A percentile compares a stretch with the other conserved stretches of the same genome.
Evolutionary conservation across 2,888 invertebrate genomes (phyloP).

Genomic region (Adelognathus sp.): DNA sequence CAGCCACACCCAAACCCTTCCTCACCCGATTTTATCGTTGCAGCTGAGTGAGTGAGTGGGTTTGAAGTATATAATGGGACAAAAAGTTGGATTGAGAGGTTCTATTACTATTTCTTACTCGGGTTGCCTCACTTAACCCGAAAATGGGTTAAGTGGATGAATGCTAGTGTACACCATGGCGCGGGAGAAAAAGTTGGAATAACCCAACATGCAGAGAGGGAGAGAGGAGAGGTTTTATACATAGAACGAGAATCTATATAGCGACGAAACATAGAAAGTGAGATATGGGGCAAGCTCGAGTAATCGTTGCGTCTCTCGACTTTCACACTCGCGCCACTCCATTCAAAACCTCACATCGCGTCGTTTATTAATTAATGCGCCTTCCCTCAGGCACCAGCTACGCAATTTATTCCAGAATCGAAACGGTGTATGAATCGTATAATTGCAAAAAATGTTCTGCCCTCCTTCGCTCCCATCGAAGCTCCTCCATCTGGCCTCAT

Average conservation of each 20-base stretch:
- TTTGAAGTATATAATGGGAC: slow-evolving; percentile 11
- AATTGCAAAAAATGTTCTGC: slow-evolving; percentile 23
- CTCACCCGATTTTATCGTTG: slow-evolving; percentile 35
- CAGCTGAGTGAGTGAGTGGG: slow-evolving; percentile 19
- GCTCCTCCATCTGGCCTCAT: not conserved
- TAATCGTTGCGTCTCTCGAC: not conserved
- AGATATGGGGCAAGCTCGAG: not conserved
- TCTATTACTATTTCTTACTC: slow-evolving; percentile 20
- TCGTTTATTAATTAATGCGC: slow-evolving; percentile 20
- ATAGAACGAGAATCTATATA: not conserved
- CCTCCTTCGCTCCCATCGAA: not conserved
- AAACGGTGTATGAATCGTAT: slow-evolving; percentile 8
- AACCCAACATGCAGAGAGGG: slow-evolving; percentile 9
- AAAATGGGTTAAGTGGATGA: slow-evolving; percentile 30
- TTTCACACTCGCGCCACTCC: not conserved
- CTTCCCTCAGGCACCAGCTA: not conserved
- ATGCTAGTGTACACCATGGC: not conserved
- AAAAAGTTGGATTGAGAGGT: not conserved
- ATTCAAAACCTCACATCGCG: slow-evolving; percentile 6
- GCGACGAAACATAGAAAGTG: not conserved
- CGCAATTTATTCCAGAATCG: slow-evolving; percentile 9
- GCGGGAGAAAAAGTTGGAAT: not conserved
- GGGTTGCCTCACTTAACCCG: slow-evolving; percentile 24
- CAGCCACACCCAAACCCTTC: slow-evolving; percentile 45
- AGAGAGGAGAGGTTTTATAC: not conserved